Conservation (phyloP, 2,113 vertebrate species). For the Poeciliopsis occidentalis region DNA sequence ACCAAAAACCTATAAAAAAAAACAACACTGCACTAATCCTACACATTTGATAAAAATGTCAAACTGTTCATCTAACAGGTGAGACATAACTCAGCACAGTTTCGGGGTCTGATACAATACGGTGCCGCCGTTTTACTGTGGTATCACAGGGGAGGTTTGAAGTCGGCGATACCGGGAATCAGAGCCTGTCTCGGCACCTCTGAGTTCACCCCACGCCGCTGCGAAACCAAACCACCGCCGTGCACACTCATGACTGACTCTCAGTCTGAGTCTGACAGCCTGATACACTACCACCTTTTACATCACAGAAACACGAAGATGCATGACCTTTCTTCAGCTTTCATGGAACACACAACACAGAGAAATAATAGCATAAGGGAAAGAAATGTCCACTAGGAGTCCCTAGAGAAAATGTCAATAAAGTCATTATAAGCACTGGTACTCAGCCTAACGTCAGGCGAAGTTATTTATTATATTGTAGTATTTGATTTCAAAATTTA, state of each 20-base stretch:
- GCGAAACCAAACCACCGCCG: slow-evolving; percentile 68
- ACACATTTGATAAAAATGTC: slow-evolving; percentile 40
- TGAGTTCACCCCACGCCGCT: slow-evolving; percentile 63
- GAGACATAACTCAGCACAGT: slow-evolving; percentile 48
- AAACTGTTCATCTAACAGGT: slow-evolving; percentile 38
- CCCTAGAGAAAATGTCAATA: background rate
- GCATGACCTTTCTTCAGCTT: slow-evolving; percentile 65
- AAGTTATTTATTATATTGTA: too few relatives aligned
- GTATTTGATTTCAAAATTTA: too few relatives aligned
- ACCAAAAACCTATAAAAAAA: background rate
- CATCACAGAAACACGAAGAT: slow-evolving; percentile 38
- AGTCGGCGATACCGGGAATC: slow-evolving; percentile 66
- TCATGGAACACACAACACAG: slow-evolving; percentile 20
- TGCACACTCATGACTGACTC: slow-evolving; percentile 79
- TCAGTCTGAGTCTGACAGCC: slow-evolving; percentile 76
- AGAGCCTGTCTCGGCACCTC: slow-evolving; percentile 42
- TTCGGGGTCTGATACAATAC: slow-evolving; percentile 60
- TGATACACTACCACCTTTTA: slow-evolving; percentile 51
- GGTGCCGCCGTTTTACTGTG: slow-evolving; percentile 58
- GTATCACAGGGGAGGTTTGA: slow-evolving; percentile 68
- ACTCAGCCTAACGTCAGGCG: background rate
- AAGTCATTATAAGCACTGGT: background rate
- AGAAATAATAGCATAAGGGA: background rate
- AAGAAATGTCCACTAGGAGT: background rate
- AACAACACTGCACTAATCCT: slow-evolving; percentile 1